Conservation (phyloP, 1,140 invertebrate genomes). For the Nephila pilipes region DNA sequence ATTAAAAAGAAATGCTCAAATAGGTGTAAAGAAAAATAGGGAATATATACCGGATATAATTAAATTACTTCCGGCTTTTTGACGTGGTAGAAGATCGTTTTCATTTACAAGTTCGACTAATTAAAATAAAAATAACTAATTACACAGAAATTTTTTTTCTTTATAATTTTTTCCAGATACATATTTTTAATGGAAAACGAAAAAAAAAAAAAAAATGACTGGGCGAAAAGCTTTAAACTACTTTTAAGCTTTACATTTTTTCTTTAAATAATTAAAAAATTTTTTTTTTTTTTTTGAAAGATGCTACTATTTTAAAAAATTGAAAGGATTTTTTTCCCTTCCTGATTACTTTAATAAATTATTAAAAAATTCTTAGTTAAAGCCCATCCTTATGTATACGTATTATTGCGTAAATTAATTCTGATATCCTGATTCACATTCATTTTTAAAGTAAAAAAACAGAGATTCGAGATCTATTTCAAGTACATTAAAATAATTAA, state of each 20-base stretch:
- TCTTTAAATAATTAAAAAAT: neutral
- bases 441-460: no score
- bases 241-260: neutral
- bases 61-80: constrained; percentile 13
- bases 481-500: no score
- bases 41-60: constrained; percentile 25
- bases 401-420: no score
- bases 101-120: constrained; percentile 10
- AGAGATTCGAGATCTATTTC: no score
- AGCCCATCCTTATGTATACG: no score
- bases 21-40: constrained; percentile 14
- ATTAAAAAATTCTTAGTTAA: no score
- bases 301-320: no score
- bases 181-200: neutral
- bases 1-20: neutral
- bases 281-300: no score
- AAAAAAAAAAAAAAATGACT: neutral
- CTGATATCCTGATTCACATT: no score
- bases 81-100: neutral
- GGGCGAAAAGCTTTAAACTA: neutral
- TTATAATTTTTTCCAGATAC: neutral
- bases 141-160: neutral
- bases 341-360: no score
- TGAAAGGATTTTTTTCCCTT: no score
- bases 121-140: constrained; percentile 33